Conservation (phyloP, 2,113 vertebrate species). For the Arenaria interpres region DNA sequence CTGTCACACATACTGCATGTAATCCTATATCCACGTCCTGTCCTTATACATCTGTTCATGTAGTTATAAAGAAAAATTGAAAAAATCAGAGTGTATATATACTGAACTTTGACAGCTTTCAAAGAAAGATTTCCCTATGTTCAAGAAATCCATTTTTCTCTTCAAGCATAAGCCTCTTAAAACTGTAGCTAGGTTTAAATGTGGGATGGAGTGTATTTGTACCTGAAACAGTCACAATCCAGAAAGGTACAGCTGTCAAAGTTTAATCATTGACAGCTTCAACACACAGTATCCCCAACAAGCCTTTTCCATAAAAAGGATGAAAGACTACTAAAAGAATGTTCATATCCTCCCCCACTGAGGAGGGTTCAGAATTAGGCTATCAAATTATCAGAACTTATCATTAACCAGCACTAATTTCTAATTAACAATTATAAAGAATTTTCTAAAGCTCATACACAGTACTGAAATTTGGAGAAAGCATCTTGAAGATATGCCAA, state of each 20-base stretch:
- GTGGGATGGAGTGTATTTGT: neutral
- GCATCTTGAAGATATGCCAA: neutral
- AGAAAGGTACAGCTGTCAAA: neutral
- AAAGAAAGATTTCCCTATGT: neutral
- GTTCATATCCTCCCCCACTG: neutral
- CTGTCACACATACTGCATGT: neutral
- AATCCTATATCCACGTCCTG: neutral
- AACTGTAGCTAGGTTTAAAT: neutral
- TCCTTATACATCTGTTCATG: neutral
- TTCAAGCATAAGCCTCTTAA: neutral
- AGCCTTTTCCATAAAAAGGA: neutral
- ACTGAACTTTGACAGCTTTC: neutral
- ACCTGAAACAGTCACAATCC: neutral
- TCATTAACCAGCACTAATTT: neutral
- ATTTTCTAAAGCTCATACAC: neutral
- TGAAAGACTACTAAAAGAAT: neutral
- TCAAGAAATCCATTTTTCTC: neutral
- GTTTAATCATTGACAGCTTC: neutral
- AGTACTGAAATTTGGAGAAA: neutral
- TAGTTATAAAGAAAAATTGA: neutral
- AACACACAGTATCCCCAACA: neutral
- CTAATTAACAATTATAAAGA: neutral
- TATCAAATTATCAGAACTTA: neutral
- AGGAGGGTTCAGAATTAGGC: neutral
- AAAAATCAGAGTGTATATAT: neutral